phyloP scores from a whole-genome alignment of 2,797 vertebrate species.

The Coregonus suidteri region DNA sequence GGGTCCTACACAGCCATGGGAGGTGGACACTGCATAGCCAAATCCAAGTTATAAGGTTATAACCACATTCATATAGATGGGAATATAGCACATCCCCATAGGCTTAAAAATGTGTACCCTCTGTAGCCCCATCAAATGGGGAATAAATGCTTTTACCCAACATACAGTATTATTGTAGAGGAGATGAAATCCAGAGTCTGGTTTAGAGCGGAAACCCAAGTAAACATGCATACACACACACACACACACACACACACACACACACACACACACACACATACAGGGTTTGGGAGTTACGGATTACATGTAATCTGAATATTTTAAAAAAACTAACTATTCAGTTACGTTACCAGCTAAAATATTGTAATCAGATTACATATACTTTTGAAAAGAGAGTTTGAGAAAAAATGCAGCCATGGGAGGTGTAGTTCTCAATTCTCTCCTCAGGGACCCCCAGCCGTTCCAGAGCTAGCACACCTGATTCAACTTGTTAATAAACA shows the following conservation, averaged over 20 bases:
- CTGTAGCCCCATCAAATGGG: neutral
- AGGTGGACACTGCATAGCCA: slow-evolving; percentile 16
- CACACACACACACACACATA: neutral
- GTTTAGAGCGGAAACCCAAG: slow-evolving; percentile 41
- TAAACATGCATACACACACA: slow-evolving; percentile 37
- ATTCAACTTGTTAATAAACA: no score
- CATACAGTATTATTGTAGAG: slow-evolving; percentile 21
- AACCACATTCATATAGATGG: neutral
- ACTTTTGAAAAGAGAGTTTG: no score
- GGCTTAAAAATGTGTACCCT: neutral
- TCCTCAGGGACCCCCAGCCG: no score
- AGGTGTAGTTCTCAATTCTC: no score
- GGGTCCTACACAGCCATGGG: slow-evolving; percentile 9
- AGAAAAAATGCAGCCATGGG: no score
- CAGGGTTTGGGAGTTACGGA: no score
- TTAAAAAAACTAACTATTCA: no score
- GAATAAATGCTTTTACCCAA: slow-evolving; percentile 7
- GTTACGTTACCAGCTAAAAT: no score
- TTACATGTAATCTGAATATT: no score
- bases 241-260: neutral
- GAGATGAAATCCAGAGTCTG: slow-evolving; percentile 11
- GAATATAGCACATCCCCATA: no score
- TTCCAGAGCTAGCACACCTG: no score
- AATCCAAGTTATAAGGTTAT: neutral
- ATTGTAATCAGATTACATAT: no score